Evolutionary conservation across 2,888 invertebrate genomes (phyloP).

Genomic region (Lumbricus terrestris): DNA sequence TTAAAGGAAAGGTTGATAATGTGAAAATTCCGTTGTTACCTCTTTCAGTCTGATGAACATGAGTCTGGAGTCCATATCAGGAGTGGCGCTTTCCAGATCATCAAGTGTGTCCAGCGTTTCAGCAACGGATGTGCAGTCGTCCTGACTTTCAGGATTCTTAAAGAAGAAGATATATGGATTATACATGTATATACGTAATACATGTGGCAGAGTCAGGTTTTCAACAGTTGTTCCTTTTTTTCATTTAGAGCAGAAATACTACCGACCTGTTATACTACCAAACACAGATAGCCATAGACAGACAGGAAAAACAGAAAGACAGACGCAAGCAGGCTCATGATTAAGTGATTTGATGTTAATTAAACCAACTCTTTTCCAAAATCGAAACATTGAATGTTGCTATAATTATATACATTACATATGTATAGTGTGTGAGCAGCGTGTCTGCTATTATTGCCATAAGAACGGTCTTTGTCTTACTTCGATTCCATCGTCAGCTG

Average conservation of each 20-base stretch:
- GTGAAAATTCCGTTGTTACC: slow-evolving; percentile 43
- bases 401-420: no score
- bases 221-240: no score
- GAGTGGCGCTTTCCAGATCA: slow-evolving; percentile 56
- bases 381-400: not conserved
- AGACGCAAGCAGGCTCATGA: not conserved
- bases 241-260: no score
- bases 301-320: no score
- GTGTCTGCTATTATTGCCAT: not conserved
- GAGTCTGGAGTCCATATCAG: slow-evolving; percentile 58
- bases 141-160: not conserved
- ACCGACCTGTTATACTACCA: no score
- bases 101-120: slow-evolving; percentile 38
- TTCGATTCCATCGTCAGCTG: not conserved
- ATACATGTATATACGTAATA: no score
- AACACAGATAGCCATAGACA: no score
- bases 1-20: not conserved
- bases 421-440: not conserved
- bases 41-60: slow-evolving; percentile 59
- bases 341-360: not conserved
- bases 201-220: no score
- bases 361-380: not conserved
- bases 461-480: slow-evolving; percentile 6
- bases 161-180: no score
- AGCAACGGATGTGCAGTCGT: not conserved